A percentile compares a stretch with the other conserved stretches of the same genome.
Evolutionary conservation across 2,797 vertebrate genomes (phyloP).

Genomic region (Diglossa cyanea): DNA sequence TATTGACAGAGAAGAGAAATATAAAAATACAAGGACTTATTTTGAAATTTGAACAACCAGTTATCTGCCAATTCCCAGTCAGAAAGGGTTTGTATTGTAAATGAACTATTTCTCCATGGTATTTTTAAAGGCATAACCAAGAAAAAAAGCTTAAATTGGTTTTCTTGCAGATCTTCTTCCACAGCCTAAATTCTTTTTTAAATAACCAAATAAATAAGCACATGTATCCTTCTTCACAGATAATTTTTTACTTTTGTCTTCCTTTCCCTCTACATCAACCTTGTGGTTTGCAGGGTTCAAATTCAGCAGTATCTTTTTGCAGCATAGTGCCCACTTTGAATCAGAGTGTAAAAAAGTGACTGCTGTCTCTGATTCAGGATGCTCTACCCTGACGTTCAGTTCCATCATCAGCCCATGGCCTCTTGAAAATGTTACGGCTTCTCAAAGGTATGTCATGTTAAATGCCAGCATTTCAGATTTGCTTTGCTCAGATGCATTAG

Average conservation of each 20-base stretch:
- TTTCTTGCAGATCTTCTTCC: neutral
- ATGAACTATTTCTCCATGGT: neutral
- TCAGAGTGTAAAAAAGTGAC: neutral
- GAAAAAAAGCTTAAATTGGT: neutral
- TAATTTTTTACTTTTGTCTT: neutral
- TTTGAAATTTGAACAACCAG: neutral
- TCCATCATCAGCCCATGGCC: neutral
- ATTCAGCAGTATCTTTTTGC: neutral
- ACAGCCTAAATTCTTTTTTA: neutral
- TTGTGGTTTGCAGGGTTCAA: neutral
- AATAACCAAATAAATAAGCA: neutral
- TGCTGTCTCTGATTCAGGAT: neutral
- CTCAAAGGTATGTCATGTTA: neutral
- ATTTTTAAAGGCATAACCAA: neutral
- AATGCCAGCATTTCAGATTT: slow-evolving; percentile 21
- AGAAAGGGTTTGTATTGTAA: neutral
- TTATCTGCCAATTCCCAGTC: neutral
- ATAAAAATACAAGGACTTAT: neutral
- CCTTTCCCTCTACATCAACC: neutral
- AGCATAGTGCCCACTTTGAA: neutral
- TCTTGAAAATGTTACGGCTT: neutral
- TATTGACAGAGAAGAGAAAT: neutral
- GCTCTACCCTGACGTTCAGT: neutral
- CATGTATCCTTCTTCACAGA: neutral
- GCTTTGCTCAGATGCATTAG: neutral